Base-by-base conservation (phyloP, 2,888 invertebrate genomes). In the Heliconius hortense region DNA sequence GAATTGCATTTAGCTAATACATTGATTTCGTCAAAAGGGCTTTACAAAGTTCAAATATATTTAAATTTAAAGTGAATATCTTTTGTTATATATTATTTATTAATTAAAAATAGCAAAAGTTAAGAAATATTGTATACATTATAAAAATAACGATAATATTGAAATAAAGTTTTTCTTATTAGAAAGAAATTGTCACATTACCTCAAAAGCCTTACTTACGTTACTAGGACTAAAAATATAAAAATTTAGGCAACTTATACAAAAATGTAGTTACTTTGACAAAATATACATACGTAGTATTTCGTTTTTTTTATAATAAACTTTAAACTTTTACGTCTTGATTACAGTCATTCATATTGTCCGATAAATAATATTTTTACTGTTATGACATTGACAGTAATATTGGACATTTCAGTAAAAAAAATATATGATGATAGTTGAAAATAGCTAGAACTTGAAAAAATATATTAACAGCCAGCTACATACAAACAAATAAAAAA, bases 1-100 rank as follows among this genome's bases (percentile, higher is more conserved):
- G 84, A 86, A 87, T 80, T 80, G 82, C 76, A 80, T 80, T 81
- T 83, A 82, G 84, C 84, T 84, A 84, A 82, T 81, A 67, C 39
- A 64, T 72, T 31, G 31, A 53, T 53, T n/a, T n/a, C 56, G 28
- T 28, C 53, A 53, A 31, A 69, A 53, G 11, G 53, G 68, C n/a
- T 69, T n/a, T n/a, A 53, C 21, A 56, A n/a, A 53, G 21, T 56
- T 69, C 53, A 31, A 53, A 31, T 31, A 5, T 15, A 35, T 39
- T 66, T 4, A 13, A 59, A 24, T 15, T 59, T 13, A 21, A 48
- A 7, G 7, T 18, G 1, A 48, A 48, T 48, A 21, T 2, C 2
- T 21, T 7, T 7, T 21, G 0, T 18, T 48, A 48, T 48, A 18
- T 48, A 21, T 48, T 48, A 48, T 48, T 48, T 7, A 21, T 48